Conservation (phyloP, 2,888 invertebrate species). For the Lasioglossum zephyrum region DNA sequence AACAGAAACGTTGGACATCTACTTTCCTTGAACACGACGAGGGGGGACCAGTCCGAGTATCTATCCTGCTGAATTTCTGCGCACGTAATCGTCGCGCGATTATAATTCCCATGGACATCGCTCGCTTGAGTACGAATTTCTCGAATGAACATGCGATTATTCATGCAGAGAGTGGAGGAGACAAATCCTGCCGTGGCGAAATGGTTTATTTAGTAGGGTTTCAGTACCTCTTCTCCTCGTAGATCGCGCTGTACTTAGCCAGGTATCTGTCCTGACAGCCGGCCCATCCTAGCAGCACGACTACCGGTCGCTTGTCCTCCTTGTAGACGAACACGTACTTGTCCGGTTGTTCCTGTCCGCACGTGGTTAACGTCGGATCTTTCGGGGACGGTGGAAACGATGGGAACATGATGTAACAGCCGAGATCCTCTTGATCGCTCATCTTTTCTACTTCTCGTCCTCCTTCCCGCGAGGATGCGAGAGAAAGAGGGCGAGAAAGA, state of each 20-base stretch:
- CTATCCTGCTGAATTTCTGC: background rate
- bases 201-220: background rate
- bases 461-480: conserved; percentile 54
- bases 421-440: conserved; percentile 85
- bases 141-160: background rate
- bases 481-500: conserved; percentile 37
- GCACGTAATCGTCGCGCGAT: background rate
- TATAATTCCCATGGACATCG: no score
- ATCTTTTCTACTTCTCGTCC: conserved; percentile 65
- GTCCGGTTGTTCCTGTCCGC: conserved; percentile 77
- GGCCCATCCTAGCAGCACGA: conserved; percentile 92
- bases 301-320: conserved; percentile 88
- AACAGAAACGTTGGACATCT: background rate
- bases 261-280: conserved; percentile 92
- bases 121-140: background rate
- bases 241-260: conserved; percentile 91
- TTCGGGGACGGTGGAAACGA: conserved; percentile 83
- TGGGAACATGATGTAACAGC: conserved; percentile 88
- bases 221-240: conserved; percentile 89
- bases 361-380: conserved; percentile 62
- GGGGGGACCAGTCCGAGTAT: background rate
- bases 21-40: background rate
- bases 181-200: background rate
- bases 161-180: background rate
- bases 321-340: conserved; percentile 87